Percentiles rank a stretch among this genome's conserved stretches.
phyloP scores from a whole-genome alignment of 2,888 invertebrate species.

The Temnothorax rugatulus region DNA sequence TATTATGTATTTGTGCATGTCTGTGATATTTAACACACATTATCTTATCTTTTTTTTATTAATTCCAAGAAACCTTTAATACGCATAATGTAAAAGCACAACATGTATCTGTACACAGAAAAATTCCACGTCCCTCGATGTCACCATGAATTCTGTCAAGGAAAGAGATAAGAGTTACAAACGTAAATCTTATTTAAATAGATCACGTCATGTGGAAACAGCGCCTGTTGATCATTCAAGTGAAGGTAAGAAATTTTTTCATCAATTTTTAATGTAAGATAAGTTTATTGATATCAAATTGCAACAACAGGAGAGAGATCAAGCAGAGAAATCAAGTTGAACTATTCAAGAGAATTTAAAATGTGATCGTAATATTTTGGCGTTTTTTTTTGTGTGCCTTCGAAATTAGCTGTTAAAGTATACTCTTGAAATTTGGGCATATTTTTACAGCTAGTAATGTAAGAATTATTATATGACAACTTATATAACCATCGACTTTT shows the following conservation, averaged over 20 bases:
- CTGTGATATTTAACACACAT: neutral
- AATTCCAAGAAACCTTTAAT: neutral
- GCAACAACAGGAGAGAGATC: neutral
- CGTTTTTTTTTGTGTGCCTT: neutral
- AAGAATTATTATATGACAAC: neutral
- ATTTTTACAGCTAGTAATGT: neutral
- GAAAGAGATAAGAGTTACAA: conserved; percentile 89
- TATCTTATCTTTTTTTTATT: too few species aligned
- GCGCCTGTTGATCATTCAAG: conserved; percentile 65
- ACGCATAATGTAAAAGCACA: too few species aligned
- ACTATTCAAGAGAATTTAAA: neutral
- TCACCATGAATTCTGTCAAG: conserved; percentile 79
- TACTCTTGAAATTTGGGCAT: too few species aligned
- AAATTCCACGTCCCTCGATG: conserved; percentile 78
- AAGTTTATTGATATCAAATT: neutral
- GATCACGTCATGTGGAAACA: conserved; percentile 87
- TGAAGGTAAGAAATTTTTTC: conserved; percentile 65
- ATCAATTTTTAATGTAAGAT: neutral
- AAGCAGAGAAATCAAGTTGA: neutral
- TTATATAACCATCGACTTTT: neutral
- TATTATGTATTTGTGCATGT: neutral
- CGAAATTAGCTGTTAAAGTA: too few species aligned
- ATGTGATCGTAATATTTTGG: neutral
- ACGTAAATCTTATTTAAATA: conserved; percentile 90
- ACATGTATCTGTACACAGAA: conserved; percentile 76